phyloP scores from a whole-genome alignment of 2,888 invertebrate genomes.

The Ditylenchus weischeri region DNA sequence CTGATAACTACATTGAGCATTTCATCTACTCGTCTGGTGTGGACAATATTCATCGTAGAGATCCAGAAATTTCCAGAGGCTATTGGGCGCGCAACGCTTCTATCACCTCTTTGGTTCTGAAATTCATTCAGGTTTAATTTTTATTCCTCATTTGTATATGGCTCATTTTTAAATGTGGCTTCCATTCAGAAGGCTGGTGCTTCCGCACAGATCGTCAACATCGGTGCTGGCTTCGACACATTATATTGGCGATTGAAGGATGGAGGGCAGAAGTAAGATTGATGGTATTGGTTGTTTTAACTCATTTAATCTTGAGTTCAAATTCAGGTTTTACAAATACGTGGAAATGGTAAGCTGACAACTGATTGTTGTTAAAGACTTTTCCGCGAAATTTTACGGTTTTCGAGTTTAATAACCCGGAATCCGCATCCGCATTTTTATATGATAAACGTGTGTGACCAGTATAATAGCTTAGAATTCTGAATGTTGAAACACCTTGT shows the following conservation, averaged over 20 bases:
- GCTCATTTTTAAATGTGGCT: neutral
- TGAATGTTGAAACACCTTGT: too few relatives aligned
- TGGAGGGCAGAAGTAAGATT: constrained; percentile 25
- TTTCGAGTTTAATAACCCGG: too few relatives aligned
- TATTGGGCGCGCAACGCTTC: constrained; percentile 83
- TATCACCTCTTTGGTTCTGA: constrained; percentile 56
- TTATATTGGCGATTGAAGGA: constrained; percentile 81
- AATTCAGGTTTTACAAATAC: constrained; percentile 68
- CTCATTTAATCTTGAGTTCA: neutral
- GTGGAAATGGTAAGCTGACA: constrained; percentile 69
- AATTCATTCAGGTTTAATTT: constrained; percentile 51
- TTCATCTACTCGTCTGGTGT: constrained; percentile 21
- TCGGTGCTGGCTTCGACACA: constrained; percentile 95
- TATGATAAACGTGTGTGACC: too few relatives aligned
- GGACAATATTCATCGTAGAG: constrained; percentile 63
- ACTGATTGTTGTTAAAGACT: too few relatives aligned
- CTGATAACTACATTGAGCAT: constrained; percentile 79
- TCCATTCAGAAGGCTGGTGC: constrained; percentile 73
- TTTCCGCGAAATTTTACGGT: too few relatives aligned
- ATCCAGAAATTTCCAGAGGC: constrained; percentile 96
- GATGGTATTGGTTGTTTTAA: neutral
- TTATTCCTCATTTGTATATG: neutral
- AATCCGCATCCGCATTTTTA: too few relatives aligned
- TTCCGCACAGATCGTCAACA: constrained; percentile 85
- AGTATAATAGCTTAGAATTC: too few relatives aligned